These are phyloP conservation scores for Chloroclystis v-ata DNA, from an alignment of 2,888 invertebrate genomes.

Conservation along the genomic window DNA sequence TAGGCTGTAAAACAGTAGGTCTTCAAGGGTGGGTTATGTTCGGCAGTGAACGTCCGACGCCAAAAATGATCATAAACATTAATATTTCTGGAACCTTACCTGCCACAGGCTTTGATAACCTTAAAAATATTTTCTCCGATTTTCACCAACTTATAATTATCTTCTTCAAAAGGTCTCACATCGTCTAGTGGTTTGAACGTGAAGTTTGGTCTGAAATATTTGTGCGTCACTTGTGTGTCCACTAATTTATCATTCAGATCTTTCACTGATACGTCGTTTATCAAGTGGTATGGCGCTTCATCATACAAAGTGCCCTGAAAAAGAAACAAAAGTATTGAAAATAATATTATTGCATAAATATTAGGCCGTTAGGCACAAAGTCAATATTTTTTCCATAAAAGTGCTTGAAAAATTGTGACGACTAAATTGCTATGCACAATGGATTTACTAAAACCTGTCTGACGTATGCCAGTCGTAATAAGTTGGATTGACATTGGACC, in stretches of 20 bases:
- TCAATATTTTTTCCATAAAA: too few species aligned
- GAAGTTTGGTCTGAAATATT: constrained; percentile 84
- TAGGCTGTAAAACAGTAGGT: too few species aligned
- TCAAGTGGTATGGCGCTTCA: constrained; percentile 81
- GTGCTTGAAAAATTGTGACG: too few species aligned
- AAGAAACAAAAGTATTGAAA: background rate
- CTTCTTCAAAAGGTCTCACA: constrained; percentile 80
- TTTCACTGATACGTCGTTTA: constrained; percentile 81
- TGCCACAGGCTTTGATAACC: constrained; percentile 81
- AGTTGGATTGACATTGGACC: constrained; percentile 32
- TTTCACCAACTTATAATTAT: constrained; percentile 83
- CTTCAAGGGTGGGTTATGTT: too few species aligned
- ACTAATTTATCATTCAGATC: constrained; percentile 81
- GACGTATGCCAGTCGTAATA: too few species aligned
- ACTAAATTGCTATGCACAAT: too few species aligned
- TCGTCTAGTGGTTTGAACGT: constrained; percentile 80
- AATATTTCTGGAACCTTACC: too few species aligned
- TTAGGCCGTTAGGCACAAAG: too few species aligned
- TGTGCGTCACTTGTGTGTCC: constrained; percentile 59
- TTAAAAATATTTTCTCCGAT: constrained; percentile 82
- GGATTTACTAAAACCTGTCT: too few species aligned
- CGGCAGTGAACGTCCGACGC: too few species aligned
- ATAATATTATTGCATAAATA: too few species aligned
- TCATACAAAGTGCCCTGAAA: constrained; percentile 82
- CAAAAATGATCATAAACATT: too few species aligned